Conservation (phyloP, 2,888 invertebrate genomes). For the Thera britannica region DNA sequence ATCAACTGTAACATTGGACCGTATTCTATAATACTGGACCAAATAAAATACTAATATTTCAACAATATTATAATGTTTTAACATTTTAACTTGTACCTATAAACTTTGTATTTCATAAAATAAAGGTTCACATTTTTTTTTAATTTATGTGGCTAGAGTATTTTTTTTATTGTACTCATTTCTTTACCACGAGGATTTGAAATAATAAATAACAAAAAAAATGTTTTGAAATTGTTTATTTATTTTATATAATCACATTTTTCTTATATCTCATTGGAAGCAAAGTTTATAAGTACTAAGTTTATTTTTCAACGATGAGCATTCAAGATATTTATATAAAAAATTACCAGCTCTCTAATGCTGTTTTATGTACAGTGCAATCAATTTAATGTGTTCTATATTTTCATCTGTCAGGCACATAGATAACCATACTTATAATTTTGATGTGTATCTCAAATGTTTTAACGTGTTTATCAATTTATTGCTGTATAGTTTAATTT, state of each 20-base stretch:
- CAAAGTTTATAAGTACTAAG: constrained; percentile 40
- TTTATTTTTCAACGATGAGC: constrained; percentile 59
- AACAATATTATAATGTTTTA: constrained; percentile 73
- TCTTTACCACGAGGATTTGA: constrained; percentile 3
- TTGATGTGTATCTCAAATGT: constrained; percentile 37
- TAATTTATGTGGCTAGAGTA: neutral
- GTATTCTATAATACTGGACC: constrained; percentile 69
- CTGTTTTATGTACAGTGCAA: constrained; percentile 44
- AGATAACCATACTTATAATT: constrained; percentile 47
- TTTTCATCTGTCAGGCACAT: constrained; percentile 53
- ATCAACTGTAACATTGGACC: constrained; percentile 73
- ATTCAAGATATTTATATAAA: constrained; percentile 53
- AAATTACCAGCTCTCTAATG: constrained; percentile 51
- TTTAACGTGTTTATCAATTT: too few species aligned
- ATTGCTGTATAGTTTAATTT: constrained; percentile 30
- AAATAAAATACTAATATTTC: constrained; percentile 81
- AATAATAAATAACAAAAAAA: constrained; percentile 17
- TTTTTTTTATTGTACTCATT: neutral
- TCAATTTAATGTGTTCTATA: constrained; percentile 23
- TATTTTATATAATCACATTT: constrained; percentile 26
- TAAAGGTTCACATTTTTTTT: neutral
- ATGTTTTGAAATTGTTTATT: constrained; percentile 27
- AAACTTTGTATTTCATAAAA: constrained; percentile 35
- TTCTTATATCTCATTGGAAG: constrained; percentile 38
- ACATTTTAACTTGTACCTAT: constrained; percentile 47